Conservation (phyloP, 1,140 invertebrate species). For the Tribolium madens region DNA sequence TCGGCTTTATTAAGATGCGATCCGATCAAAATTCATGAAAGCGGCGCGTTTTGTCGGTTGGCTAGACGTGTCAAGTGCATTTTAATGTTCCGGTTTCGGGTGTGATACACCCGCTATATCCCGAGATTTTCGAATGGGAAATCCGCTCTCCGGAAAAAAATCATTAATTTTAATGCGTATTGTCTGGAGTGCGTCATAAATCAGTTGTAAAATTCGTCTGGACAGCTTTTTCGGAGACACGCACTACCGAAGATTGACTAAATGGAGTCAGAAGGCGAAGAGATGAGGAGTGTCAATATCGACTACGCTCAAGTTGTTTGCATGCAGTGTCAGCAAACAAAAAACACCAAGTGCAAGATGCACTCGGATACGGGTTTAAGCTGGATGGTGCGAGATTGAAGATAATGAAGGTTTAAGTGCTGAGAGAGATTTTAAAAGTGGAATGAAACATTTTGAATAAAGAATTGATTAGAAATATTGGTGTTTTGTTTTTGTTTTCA, state of each 20-base stretch:
- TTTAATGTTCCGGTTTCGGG: conserved; percentile 25
- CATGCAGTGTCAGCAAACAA: conserved; percentile 34
- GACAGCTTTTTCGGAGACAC: conserved; percentile 15
- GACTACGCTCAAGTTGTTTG: conserved; percentile 21
- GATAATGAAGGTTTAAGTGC: not conserved
- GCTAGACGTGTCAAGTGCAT: conserved; percentile 48
- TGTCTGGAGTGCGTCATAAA: conserved; percentile 20
- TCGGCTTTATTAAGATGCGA: conserved; percentile 32
- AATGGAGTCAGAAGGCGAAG: conserved; percentile 9
- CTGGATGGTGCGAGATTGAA: not conserved
- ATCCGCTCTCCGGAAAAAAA: conserved; percentile 15
- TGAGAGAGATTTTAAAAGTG: not conserved
- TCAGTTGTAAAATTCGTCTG: conserved; percentile 28
- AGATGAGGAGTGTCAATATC: conserved; percentile 18
- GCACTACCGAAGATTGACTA: conserved; percentile 11
- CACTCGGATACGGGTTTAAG: not conserved
- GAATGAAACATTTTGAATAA: too few species aligned
- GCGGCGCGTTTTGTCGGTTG: conserved; percentile 5
- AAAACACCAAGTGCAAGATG: conserved; percentile 4
- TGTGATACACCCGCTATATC: conserved; percentile 40
- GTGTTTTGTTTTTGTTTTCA: too few species aligned
- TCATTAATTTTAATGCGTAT: conserved; percentile 29
- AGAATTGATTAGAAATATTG: too few species aligned
- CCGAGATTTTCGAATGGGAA: conserved; percentile 25
- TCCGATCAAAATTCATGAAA: conserved; percentile 32